Evolutionary conservation across 1,140 invertebrate species (phyloP).

Genomic region (Brachionus plicatilis): DNA sequence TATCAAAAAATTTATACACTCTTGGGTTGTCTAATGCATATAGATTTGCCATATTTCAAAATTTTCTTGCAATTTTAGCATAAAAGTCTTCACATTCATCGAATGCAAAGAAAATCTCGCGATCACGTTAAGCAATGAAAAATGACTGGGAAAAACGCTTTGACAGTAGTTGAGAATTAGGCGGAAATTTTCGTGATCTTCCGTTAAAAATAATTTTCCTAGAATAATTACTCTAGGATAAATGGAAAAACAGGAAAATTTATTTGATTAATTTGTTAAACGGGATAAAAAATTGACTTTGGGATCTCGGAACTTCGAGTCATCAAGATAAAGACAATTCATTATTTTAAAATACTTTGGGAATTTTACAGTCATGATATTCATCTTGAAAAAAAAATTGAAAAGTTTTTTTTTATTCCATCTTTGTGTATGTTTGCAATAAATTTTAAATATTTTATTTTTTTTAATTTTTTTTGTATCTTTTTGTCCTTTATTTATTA

Average conservation of each 20-base stretch:
- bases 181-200: slow-evolving; percentile 14
- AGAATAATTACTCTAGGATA: neutral
- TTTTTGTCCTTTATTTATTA: neutral
- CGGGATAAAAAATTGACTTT: neutral
- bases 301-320: neutral
- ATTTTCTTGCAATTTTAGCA: neutral
- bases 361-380: neutral
- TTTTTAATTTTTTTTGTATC: neutral
- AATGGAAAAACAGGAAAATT: neutral
- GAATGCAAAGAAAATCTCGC: neutral
- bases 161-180: neutral
- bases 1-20: slow-evolving; percentile 4
- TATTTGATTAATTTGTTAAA: neutral
- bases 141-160: neutral
- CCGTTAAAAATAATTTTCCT: neutral
- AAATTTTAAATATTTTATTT: neutral
- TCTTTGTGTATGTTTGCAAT: neutral
- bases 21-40: slow-evolving; percentile 7
- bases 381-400: neutral
- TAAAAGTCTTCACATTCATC: neutral
- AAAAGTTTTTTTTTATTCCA: neutral
- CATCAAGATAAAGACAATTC: neutral
- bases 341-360: neutral
- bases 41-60: slow-evolving; percentile 9
- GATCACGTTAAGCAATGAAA: neutral